These are phyloP conservation scores for Urocynchramus pylzowi DNA, from an alignment of 2,113 vertebrate species.

Conservation along the genomic window DNA sequence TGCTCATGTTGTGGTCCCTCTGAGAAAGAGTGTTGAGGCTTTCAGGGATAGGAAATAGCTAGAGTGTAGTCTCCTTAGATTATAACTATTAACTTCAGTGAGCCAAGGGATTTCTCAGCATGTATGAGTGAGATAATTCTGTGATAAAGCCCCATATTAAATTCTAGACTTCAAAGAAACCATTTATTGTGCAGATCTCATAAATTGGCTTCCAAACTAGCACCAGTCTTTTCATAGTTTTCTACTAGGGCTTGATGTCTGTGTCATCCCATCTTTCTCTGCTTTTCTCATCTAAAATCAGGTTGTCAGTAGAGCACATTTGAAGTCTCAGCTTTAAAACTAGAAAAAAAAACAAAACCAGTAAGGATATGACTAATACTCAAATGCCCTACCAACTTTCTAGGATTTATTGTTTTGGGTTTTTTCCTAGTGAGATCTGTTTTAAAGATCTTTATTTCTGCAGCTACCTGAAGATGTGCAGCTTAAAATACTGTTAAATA, in stretches of 20 bases:
- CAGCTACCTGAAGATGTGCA: not conserved
- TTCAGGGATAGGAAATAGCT: not conserved
- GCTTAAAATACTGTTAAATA: not conserved
- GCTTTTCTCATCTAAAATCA: not conserved
- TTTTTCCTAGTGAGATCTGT: not conserved
- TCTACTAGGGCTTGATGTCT: not conserved
- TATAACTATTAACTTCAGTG: not conserved
- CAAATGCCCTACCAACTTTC: not conserved
- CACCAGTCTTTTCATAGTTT: not conserved
- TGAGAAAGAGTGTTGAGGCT: not conserved
- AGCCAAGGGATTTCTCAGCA: not conserved
- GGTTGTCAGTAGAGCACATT: not conserved
- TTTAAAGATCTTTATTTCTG: not conserved
- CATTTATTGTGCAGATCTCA: not conserved
- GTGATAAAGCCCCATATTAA: not conserved
- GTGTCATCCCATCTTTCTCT: not conserved
- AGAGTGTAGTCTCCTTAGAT: not conserved
- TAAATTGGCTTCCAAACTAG: not conserved
- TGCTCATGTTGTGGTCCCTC: not conserved
- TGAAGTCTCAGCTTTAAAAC: not conserved
- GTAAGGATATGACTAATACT: not conserved
- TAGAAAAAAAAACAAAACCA: not conserved
- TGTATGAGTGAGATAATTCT: not conserved
- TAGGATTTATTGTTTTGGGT: not conserved
- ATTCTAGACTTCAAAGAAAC: not conserved